phyloP scores from a whole-genome alignment of 2,888 invertebrate species.

The Zygothrica quintamaculata region DNA sequence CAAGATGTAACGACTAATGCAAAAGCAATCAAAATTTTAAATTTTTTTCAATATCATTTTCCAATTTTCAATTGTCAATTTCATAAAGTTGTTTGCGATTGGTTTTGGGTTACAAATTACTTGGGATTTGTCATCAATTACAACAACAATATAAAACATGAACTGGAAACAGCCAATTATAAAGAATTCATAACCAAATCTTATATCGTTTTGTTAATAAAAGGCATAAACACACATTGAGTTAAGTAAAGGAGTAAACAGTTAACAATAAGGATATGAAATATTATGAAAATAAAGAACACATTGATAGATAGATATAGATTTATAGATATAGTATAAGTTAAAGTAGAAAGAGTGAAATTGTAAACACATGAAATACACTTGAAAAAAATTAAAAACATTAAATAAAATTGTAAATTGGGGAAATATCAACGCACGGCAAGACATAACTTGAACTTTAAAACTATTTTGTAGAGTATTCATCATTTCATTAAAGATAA shows the following conservation, averaged over 20 bases:
- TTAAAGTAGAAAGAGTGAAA: slow-evolving; percentile 30
- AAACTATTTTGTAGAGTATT: slow-evolving; percentile 20
- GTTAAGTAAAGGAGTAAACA: slow-evolving; percentile 53
- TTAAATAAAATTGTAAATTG: slow-evolving; percentile 16
- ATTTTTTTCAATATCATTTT: slow-evolving; percentile 23
- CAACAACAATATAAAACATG: slow-evolving; percentile 66
- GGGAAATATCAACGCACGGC: slow-evolving; percentile 36
- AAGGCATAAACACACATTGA: slow-evolving; percentile 63
- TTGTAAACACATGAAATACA: slow-evolving; percentile 23
- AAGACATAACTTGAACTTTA: slow-evolving; percentile 56
- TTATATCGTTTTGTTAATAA: slow-evolving; percentile 25
- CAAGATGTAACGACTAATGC: slow-evolving; percentile 73
- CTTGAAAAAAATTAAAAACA: slow-evolving; percentile 2
- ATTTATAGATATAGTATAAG: no score
- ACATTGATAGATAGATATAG: slow-evolving; percentile 29
- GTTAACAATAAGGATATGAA: slow-evolving; percentile 54
- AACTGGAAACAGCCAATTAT: slow-evolving; percentile 59
- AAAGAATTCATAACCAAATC: slow-evolving; percentile 15
- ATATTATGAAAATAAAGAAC: slow-evolving; percentile 42
- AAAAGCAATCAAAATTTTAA: slow-evolving; percentile 76
- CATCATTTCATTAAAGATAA: slow-evolving; percentile 14
- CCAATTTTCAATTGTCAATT: slow-evolving; percentile 41
- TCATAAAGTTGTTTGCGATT: slow-evolving; percentile 50
- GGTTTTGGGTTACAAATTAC: slow-evolving; percentile 41
- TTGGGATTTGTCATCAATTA: slow-evolving; percentile 59